Evolutionary conservation across 2,113 vertebrate species (phyloP), one percentile per base, ranked within the genome.

Genomic region (Lucifuga dentata): DNA sequence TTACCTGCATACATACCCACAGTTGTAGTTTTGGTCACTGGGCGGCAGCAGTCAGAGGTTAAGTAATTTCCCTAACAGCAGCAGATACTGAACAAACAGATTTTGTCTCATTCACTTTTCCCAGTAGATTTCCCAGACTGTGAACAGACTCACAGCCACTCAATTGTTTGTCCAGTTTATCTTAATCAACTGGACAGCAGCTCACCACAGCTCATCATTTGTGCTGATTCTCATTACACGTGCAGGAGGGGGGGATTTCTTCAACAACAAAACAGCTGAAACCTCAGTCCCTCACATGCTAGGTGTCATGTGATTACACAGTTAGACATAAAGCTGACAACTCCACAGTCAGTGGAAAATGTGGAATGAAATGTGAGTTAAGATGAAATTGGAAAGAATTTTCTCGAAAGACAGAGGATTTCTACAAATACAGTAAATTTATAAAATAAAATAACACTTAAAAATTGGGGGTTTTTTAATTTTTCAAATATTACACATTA

Each of bases 291-390:
- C 48, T 64, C 26, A 46, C 44, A 46, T 15, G 52, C 57, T 60
- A 43, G 21, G 33, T 1, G 0, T 55, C 35, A 24, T 79, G 67
- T 68, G 60, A 64, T 73, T 56, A 29, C 63, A 58, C 65, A 66
- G 62, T 29, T 33, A 19, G 61, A 26, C 43, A 24, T 29, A 11
- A n/a, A 24, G 68, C n/a, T 50, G 43, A 11, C 10, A 9, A 21
- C 21, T 69, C 13, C 9, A 16, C 16, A 52, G 9, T 65, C 9
- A 40, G 26, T n/a, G 44, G 33, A 24, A 21, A 43, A 20, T 16
- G 32, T 43, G 15, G 23, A 49, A 9, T 45, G 26, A 52, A 41
- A 49, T 46, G 7, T 20, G 62, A 38, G 23, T n/a, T 3, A 15
- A 56, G 2, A 48, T 10, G 23, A 50, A 40, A 11, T 11, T 15